phyloP scores from a whole-genome alignment of 2,113 vertebrate genomes.

The Laterallus jamaicensis region DNA sequence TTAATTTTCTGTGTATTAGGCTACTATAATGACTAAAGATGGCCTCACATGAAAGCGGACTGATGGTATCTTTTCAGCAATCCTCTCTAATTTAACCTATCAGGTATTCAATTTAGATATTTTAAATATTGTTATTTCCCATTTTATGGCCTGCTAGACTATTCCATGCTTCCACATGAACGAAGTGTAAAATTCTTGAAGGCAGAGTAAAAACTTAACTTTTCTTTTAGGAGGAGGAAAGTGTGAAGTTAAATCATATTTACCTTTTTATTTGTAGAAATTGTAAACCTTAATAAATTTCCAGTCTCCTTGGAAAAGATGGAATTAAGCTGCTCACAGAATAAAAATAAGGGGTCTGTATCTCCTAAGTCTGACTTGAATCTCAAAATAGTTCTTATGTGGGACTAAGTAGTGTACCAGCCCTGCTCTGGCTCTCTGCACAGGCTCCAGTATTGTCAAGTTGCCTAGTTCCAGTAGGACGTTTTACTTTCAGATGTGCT shows the following conservation, averaged over 20 bases:
- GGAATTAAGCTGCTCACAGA: not conserved
- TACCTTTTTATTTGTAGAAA: not conserved
- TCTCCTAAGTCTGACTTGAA: not conserved
- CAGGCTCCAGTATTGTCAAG: constrained; percentile 11
- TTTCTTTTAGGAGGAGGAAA: not conserved
- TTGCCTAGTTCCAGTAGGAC: constrained; percentile 3
- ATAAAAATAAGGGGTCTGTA: not conserved
- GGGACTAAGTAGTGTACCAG: constrained; percentile 9
- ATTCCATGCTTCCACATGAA: not conserved
- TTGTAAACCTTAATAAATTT: not conserved
- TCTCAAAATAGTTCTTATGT: constrained; percentile 13
- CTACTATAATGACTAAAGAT: constrained; percentile 44
- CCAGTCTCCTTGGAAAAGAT: not conserved
- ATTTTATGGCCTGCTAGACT: not conserved
- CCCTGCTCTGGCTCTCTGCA: constrained; percentile 14
- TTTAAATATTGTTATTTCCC: constrained; percentile 19
- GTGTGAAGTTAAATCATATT: not conserved
- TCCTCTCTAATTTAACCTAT: constrained; percentile 43
- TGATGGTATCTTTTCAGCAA: constrained; percentile 52
- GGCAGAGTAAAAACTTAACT: constrained; percentile 15
- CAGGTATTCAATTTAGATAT: constrained; percentile 22
- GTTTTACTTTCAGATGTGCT: constrained; percentile 4
- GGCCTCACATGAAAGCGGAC: constrained; percentile 10
- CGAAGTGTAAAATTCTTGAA: constrained; percentile 7
- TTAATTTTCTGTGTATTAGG: constrained; percentile 59